Evolutionary conservation across 2,888 invertebrate species (phyloP).

Genomic region (Melieria omissa): DNA sequence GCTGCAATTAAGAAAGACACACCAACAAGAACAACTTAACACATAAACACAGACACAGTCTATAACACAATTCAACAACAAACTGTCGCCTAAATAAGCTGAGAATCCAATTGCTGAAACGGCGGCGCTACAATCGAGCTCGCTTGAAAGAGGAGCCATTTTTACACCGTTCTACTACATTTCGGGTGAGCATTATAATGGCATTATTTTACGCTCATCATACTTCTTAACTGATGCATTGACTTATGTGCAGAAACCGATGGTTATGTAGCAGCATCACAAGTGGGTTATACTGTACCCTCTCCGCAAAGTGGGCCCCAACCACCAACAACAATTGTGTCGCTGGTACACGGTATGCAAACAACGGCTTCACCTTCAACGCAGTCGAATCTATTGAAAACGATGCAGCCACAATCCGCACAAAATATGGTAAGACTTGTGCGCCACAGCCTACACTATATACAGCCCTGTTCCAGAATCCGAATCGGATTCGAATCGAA

Average conservation of each 20-base stretch:
- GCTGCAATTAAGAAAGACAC: no score
- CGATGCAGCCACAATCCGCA: constrained; percentile 63
- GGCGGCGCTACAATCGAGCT: constrained; percentile 4
- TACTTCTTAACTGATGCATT: neutral
- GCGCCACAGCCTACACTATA: no score
- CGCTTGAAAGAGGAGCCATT: constrained; percentile 30
- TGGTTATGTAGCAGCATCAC: constrained; percentile 66
- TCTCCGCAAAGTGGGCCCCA: no score
- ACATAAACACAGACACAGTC: no score
- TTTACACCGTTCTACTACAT: constrained; percentile 41
- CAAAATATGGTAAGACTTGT: constrained; percentile 59
- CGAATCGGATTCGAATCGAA: no score
- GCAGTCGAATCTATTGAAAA: constrained; percentile 59
- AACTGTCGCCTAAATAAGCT: constrained; percentile 29
- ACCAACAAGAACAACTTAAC: no score
- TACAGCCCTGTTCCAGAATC: no score
- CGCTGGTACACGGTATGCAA: constrained; percentile 59
- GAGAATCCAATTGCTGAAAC: constrained; percentile 14
- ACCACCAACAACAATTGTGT: constrained; percentile 55
- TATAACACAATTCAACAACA: neutral
- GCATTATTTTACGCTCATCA: neutral
- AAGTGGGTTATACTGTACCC: constrained; percentile 57
- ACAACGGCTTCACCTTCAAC: constrained; percentile 57
- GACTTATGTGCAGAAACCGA: constrained; percentile 52
- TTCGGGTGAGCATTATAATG: constrained; percentile 29